Evolutionary conservation across 2,113 vertebrate genomes (phyloP).

Genomic region (Protomyctophum bolini): DNA sequence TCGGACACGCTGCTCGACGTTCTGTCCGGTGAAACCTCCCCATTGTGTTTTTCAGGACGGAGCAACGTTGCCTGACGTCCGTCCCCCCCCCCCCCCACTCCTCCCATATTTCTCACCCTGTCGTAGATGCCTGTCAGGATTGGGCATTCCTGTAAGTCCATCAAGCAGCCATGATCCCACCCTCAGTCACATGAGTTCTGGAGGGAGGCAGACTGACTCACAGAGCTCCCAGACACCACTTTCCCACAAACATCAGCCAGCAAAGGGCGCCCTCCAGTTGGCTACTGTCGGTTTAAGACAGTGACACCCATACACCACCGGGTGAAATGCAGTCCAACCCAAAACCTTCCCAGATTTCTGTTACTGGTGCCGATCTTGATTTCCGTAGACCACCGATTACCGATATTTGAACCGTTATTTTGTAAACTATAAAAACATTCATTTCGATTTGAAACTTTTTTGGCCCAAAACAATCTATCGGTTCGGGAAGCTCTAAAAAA

Average conservation of each 20-base stretch:
- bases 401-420: no score
- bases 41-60: conserved; percentile 58
- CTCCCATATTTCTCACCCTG: background rate
- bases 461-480: no score
- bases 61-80: conserved; percentile 19
- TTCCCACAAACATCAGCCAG: conserved; percentile 30
- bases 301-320: no score
- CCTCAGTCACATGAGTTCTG: conserved; percentile 63
- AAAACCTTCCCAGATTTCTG: no score
- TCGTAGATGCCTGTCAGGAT: conserved; percentile 25
- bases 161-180: conserved; percentile 51
- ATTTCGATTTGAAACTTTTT: no score
- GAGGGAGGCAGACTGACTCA: conserved; percentile 2
- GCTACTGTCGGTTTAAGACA: background rate
- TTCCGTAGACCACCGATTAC: no score
- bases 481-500: no score
- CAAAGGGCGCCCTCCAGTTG: background rate
- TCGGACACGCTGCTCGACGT: conserved; percentile 14
- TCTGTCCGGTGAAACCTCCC: conserved; percentile 49
- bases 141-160: conserved; percentile 50
- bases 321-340: no score
- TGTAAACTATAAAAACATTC: no score
- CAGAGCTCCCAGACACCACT: conserved; percentile 19
- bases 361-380: no score
- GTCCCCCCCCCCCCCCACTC: background rate